Base-by-base conservation (phyloP, 2,888 invertebrate species). In the Artemia sinica region DNA sequence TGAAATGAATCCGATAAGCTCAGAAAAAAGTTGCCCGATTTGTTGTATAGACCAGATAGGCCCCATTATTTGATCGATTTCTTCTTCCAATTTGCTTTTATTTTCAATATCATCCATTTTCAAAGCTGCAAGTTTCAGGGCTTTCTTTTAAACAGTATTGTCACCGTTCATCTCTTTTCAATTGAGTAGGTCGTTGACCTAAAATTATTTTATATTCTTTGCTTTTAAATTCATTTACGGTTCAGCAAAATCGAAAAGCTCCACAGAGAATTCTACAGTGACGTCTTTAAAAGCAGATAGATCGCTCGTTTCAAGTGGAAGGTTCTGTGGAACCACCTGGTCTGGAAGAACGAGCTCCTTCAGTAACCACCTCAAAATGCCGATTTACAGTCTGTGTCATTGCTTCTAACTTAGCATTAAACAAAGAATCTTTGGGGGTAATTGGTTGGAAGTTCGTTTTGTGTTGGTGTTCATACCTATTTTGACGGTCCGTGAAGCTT, bases 391-490 rank as follows among this genome's bases (percentile, higher is more conserved):
- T 14, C 58, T 58, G n/a, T n/a, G n/a, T 58, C n/a, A 58, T 14
- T 14, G n/a, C 58, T 8, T 58, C 8, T 7, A 58, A 14, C 58
- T 58, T 58, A 14, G n/a, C 58, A 58, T 58, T 14, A 58, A 58
- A 58, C n/a, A 14, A n/a, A 6, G 58, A 58, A 8, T 58, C 58
- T 58, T 58, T 58, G 58, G 58, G n/a, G 8, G n/a, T 58, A 14
- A 58, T 58, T n/a, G 58, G 58, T 9, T 58, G 58, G 58, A 58
- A 58, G 58, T n/a, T 14, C n/a, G n/a, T 14, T 58, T 58, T 14
- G 58, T 58, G 58, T 14, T 14, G 58, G 14, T 58, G n/a, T 58
- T 58, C 58, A 58, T 58, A 58, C 58, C 58, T 58, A 8, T 58
- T n/a, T 14, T 58, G 58, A 58, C 7, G 58, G 58, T 58, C 58